Percentiles rank a stretch among this genome's conserved stretches.
phyloP scores from a whole-genome alignment of 2,113 vertebrate genomes.

The Limanda limanda region DNA sequence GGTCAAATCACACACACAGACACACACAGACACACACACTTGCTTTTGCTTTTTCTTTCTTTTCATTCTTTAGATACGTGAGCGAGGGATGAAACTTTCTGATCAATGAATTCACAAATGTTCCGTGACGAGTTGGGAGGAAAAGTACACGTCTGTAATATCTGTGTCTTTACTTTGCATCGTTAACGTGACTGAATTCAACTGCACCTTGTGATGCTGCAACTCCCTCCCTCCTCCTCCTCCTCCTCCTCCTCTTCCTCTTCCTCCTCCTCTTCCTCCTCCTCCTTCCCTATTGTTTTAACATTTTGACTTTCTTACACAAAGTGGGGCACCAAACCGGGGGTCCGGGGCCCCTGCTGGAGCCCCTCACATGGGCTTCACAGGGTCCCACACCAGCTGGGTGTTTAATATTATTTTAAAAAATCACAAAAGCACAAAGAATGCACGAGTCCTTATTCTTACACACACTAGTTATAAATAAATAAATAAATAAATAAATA shows the following conservation, averaged over 20 bases:
- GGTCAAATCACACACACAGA: constrained; percentile 35
- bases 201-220: constrained; percentile 39
- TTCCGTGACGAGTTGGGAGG: neutral
- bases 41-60: neutral
- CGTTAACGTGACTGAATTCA: neutral
- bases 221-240: neutral
- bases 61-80: neutral
- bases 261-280: neutral
- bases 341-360: neutral
- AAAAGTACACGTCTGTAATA: neutral
- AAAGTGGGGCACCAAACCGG: constrained; percentile 6
- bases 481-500: too few species aligned
- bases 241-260: neutral
- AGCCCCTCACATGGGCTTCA: neutral
- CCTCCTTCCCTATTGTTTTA: constrained; percentile 26
- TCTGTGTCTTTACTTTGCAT: neutral
- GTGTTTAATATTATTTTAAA: neutral
- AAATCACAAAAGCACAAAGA: too few species aligned
- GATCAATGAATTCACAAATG: constrained; percentile 33
- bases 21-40: too few species aligned
- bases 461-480: too few species aligned
- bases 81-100: constrained; percentile 42
- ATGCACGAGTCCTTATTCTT: too few species aligned
- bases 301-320: constrained; percentile 38
- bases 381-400: neutral